Base-by-base conservation (phyloP, 35 echinoderm and acorn worm genomes). In the Ophiothrix spiculata region DNA sequence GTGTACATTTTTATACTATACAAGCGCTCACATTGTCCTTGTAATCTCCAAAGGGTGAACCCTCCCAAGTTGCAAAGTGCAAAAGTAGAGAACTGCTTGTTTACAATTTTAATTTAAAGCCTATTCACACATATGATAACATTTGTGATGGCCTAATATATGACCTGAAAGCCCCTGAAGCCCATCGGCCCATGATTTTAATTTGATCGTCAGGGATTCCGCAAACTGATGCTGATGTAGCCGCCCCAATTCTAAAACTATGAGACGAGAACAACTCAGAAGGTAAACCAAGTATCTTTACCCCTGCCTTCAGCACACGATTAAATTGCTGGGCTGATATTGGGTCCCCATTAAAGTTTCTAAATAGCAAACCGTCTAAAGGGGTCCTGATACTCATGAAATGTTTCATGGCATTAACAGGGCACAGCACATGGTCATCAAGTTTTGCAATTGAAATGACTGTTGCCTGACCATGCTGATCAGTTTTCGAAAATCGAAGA, bases 161-260 rank as follows among this genome's bases (percentile, higher is more conserved):
- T 38, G 33, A 74, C 36, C 76, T 86, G 29, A 76, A 86, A 1
- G 83, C 83, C 12, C 29, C 36, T 4, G 64, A 86, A 10, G 37
- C 1, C 83, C 83, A 86, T 29, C 83, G 8, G 0, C 83, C 83
- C 36, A 86, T 38, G 28, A 21, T 36, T 12, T 35, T 38, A 12
- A 86, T 86, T 31, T 76, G 83, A 3, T 32, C 64, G 28, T 86
- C 83, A 40, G 83, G 39, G 23, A 75, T 33, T 4, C 83, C 83
- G 14, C 25, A 28, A n/a, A 60, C 46, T 1, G 39, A 10, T 60
- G 64, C 83, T 32, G 12, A 32, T n/a, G 56, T 69, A 1, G 83
- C 83, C 1, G 83, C 83, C 1, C 83, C 63, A 28, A 86, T 86
- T 1, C 83, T 54, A 38, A 86, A 86, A 76, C 83, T 75, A 39